Base-by-base conservation (phyloP, 2,797 vertebrate species). In the Characodon lateralis region DNA sequence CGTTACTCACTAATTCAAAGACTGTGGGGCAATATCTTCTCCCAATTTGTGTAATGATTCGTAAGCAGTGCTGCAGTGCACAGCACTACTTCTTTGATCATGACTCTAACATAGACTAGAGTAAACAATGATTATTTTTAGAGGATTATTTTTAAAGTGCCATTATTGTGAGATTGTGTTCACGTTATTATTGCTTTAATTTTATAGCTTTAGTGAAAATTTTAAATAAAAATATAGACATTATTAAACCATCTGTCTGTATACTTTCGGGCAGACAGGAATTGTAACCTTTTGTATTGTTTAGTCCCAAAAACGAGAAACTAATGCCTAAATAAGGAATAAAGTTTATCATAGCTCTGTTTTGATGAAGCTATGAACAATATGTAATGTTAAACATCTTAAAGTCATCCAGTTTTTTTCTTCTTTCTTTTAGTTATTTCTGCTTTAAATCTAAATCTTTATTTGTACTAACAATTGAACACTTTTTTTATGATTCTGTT, bases 391-490 rank as follows among this genome's bases (percentile, higher is more conserved):
- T 78, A 39, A 81, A 74, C 63, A 56, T 75, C 46, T 78, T 46
- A 80, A 55, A 73, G 18, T 72, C 68, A 71, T 39, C 46, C 10
- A 12, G 71, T 73, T 68, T 1, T n/a, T 56, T 79, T 50, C 24
- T 66, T 50, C 46, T 0, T 76, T 55, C n/a, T 82, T 41, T 76
- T 78, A 71, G 78, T 85, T 77, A 77, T 77, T 51, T 26, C 61
- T 50, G 66, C 75, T 84, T 68, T 26, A 58, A 78, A 72, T 75
- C 18, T 80, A 72, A 83, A 73, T 74, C 61, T 75, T 83, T 48
- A 73, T 80, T 83, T 81, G 70, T 86, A 73, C 81, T 88, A 87
- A 91, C 58, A 74, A 92, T 90, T 90, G 73, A 89, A 89, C 86
- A 87, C n/a, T 85, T 89, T 76, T 84, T 78, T 78, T 28, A 72